A percentile compares a stretch with the other conserved stretches of the same genome.
phyloP scores from a whole-genome alignment of 1,140 invertebrate genomes.

The Brachystomella parvula region DNA sequence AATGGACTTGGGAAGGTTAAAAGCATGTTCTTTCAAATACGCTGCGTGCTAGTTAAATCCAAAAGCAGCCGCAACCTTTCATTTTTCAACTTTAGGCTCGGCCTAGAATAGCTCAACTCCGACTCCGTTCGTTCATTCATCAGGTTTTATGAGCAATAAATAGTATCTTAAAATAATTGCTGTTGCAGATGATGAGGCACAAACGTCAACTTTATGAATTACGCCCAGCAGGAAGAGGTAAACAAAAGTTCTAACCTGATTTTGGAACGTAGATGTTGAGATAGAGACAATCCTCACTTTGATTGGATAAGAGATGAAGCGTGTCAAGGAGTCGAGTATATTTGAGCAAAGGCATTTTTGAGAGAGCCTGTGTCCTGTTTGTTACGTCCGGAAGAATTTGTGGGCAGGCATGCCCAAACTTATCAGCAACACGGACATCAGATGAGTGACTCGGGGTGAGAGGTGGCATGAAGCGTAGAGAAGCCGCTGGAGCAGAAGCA shows the following conservation, averaged over 20 bases:
- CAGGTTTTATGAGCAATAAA: too few relatives aligned
- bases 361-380: constrained; percentile 34
- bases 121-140: too few relatives aligned
- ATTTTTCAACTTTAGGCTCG: too few relatives aligned
- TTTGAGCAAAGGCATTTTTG: constrained; percentile 47
- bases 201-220: too few relatives aligned
- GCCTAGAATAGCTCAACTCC: too few relatives aligned
- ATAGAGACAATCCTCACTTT: constrained; percentile 57
- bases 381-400: constrained; percentile 46
- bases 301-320: constrained; percentile 47
- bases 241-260: constrained; percentile 43
- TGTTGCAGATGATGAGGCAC: background rate
- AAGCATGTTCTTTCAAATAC: too few relatives aligned
- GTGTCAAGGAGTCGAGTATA: constrained; percentile 48
- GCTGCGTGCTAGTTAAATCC: too few relatives aligned
- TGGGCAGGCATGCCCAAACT: constrained; percentile 75
- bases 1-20: too few relatives aligned
- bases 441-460: constrained; percentile 59
- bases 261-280: constrained; percentile 54
- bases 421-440: constrained; percentile 59
- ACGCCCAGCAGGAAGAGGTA: too few relatives aligned
- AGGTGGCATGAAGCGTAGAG: constrained; percentile 51
- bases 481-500: constrained; percentile 50
- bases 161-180: background rate
- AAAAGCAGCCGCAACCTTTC: too few relatives aligned